Conservation (phyloP, 2,888 invertebrate species). For the Conistra vaccinii region DNA sequence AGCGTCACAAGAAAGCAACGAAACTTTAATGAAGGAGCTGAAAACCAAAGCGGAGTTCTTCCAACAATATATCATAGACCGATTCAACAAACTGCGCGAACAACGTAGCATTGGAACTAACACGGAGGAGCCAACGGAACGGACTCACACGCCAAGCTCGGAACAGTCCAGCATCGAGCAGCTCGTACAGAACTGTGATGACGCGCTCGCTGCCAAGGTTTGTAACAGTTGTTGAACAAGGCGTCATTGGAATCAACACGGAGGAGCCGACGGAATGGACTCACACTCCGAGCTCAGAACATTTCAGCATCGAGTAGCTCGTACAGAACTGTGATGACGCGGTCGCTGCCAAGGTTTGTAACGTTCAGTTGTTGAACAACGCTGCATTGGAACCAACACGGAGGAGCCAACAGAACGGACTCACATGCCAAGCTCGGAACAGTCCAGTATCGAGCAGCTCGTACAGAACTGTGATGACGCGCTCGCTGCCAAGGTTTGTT, state of each 20-base stretch:
- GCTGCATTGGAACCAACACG: constrained; percentile 81
- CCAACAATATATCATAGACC: constrained; percentile 91
- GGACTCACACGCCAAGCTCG: constrained; percentile 33
- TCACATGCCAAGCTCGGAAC: constrained; percentile 39
- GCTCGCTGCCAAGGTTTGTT: constrained; percentile 76
- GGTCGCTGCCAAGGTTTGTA: constrained; percentile 76
- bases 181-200: constrained; percentile 80
- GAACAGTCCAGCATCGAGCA: constrained; percentile 72
- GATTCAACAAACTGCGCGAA: constrained; percentile 84
- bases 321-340: constrained; percentile 81
- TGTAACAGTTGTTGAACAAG: constrained; percentile 68
- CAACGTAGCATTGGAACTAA: constrained; percentile 80
- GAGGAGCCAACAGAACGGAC: constrained; percentile 63
- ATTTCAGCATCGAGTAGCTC: constrained; percentile 74
- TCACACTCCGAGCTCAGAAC: too few relatives aligned
- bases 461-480: constrained; percentile 81
- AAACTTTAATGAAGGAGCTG: constrained; percentile 90
- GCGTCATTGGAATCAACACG: constrained; percentile 81
- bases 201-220: constrained; percentile 79
- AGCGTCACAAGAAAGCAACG: constrained; percentile 90
- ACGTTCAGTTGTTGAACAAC: constrained; percentile 71
- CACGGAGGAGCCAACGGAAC: constrained; percentile 72
- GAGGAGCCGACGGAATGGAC: too few relatives aligned
- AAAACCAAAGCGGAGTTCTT: constrained; percentile 92
- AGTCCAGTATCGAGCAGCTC: constrained; percentile 74